These are phyloP conservation scores for Melikaiella ostensackeni DNA, from an alignment of 2,888 invertebrate genomes.

Conservation along the genomic window DNA sequence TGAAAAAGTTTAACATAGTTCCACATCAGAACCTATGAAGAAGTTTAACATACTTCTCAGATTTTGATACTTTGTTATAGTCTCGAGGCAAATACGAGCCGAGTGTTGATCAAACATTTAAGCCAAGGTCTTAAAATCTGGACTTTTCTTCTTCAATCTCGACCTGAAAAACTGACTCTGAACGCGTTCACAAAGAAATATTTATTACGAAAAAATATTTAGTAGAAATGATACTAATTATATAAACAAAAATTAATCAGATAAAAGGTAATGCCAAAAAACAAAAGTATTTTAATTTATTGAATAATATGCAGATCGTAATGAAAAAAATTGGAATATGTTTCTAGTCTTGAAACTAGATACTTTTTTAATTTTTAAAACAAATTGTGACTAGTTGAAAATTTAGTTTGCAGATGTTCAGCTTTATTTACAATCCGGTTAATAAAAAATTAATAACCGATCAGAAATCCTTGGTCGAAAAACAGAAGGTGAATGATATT, in stretches of 20 bases:
- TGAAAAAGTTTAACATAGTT: not conserved
- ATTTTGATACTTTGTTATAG: not conserved
- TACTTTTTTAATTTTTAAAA: not conserved
- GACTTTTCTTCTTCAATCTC: not conserved
- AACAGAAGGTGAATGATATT: conserved; percentile 48
- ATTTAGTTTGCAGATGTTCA: not conserved
- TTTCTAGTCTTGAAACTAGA: not conserved
- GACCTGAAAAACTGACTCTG: not conserved
- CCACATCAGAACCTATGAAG: not conserved
- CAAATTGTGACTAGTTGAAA: not conserved
- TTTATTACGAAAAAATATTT: not conserved
- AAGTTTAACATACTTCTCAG: not conserved
- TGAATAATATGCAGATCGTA: not conserved
- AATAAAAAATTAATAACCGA: conserved; percentile 27
- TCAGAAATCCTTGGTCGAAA: conserved; percentile 6
- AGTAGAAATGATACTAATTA: not conserved
- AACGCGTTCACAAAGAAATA: not conserved
- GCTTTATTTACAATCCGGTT: not conserved
- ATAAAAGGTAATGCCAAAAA: not conserved
- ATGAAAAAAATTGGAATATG: not conserved
- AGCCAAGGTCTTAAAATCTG: not conserved
- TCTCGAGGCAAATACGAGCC: not conserved
- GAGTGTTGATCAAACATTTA: not conserved
- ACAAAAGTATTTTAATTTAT: not conserved
- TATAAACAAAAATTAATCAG: not conserved